A percentile compares a stretch with the other conserved stretches of the same genome.
Evolutionary conservation across 2,113 vertebrate species (phyloP).

Genomic region (Dipodomys spectabilis): DNA sequence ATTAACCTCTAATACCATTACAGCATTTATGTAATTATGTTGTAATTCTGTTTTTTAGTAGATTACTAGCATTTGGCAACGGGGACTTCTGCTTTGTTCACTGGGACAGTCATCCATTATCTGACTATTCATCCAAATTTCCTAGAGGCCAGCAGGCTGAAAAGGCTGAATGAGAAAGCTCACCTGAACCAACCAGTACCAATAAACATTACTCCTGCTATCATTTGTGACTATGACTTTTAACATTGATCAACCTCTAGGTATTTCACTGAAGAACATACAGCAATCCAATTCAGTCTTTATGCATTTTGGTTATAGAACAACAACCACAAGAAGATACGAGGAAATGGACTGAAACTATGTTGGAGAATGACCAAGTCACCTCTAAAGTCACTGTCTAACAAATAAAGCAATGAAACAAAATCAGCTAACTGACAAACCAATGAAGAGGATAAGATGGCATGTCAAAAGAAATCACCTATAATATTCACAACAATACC

Average conservation of each 20-base stretch:
- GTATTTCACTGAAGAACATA: neutral
- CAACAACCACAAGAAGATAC: neutral
- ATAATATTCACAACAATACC: neutral
- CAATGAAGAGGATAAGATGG: neutral
- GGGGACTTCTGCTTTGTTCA: slow-evolving; percentile 37
- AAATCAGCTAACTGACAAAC: neutral
- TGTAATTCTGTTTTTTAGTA: neutral
- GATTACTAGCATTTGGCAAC: neutral
- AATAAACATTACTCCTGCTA: neutral
- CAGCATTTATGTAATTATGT: neutral
- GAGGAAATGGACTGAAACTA: neutral
- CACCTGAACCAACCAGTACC: neutral
- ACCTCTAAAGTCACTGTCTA: neutral
- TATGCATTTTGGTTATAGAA: neutral
- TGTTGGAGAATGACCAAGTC: neutral
- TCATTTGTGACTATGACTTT: neutral
- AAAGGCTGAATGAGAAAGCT: slow-evolving; percentile 24
- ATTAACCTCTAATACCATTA: neutral
- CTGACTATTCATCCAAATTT: neutral
- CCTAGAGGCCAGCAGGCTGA: neutral
- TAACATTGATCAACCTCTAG: neutral
- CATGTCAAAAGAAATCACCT: neutral
- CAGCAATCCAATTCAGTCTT: neutral
- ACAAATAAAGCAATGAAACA: neutral
- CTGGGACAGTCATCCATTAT: neutral